Base-by-base conservation (phyloP, 2,113 vertebrate genomes). In the Melospiza melodia region DNA sequence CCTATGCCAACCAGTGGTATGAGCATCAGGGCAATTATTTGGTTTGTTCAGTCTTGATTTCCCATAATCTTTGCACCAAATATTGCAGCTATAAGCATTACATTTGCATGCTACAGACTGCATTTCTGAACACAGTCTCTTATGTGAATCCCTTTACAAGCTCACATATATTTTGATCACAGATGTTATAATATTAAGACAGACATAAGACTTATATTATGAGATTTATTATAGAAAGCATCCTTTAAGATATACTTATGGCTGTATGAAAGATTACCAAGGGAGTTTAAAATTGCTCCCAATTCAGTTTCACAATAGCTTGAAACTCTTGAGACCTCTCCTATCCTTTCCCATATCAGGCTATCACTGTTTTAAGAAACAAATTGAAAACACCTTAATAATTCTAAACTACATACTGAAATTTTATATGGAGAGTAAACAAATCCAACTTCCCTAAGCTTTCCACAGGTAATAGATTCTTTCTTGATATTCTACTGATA, bases 121-220 rank as follows among this genome's bases (percentile, higher is more conserved):
- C 35, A 37, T 37, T 78, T 76, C 35, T 4, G 21, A 76, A 73
- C 15, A 49, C 30, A 55, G 24, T 66, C 61, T 87, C 77, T 79
- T 73, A 52, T 20, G 54, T n/a, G 68, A 84, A 92, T 94, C 49
- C 49, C 67, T 91, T 91, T 89, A 95, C 58, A 93, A 66, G n/a
- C 43, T 82, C 71, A 39, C 54, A 35, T 84, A 39, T 73, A 62
- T 93, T 93, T 85, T 69, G 7, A 46, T 95, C 41, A 79, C n/a
- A 73, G 74, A 82, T 91, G 31, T 72, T 93, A 27, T 59, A 95
- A 46, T 75, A 91, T 41, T 55, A 75, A 82, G 46, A 87, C 46
- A 90, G n/a, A 30, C 51, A 16, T 54, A 89, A 92, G 20, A 55
- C 55, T 43, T 81, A 15, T 69, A 73, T 90, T 46, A 59, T 24